These are phyloP conservation scores for Pomacea canaliculata DNA, from an alignment of 2,888 invertebrate species.

Conservation along the genomic window DNA sequence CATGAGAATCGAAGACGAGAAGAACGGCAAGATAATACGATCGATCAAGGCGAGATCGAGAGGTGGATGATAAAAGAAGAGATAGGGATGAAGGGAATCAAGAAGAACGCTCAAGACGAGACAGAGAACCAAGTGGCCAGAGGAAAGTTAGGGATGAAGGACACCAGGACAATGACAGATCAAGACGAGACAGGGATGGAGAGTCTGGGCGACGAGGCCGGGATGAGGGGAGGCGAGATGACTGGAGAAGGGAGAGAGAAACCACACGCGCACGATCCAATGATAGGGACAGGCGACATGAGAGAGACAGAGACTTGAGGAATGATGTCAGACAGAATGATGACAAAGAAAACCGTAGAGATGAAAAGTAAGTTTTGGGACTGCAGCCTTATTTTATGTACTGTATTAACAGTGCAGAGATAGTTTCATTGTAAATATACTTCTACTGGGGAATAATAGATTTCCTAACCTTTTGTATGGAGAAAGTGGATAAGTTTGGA, in stretches of 20 bases:
- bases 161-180: slow-evolving; percentile 9
- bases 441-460: too few relatives aligned
- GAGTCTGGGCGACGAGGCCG: slow-evolving; percentile 15
- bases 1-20: slow-evolving; percentile 12
- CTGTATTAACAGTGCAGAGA: too few relatives aligned
- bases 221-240: slow-evolving; percentile 14
- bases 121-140: slow-evolving; percentile 5
- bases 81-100: neutral
- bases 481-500: too few relatives aligned
- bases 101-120: neutral
- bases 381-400: neutral
- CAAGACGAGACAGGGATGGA: slow-evolving; percentile 18
- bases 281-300: slow-evolving; percentile 17
- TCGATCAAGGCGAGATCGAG: slow-evolving; percentile 11
- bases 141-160: slow-evolving; percentile 11
- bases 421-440: too few relatives aligned
- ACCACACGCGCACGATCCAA: neutral
- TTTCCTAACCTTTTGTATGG: too few relatives aligned
- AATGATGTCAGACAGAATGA: slow-evolving; percentile 14
- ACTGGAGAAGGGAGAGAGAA: slow-evolving; percentile 17
- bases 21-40: slow-evolving; percentile 8
- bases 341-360: slow-evolving; percentile 17
- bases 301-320: slow-evolving; percentile 15
- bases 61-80: neutral
- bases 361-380: slow-evolving; percentile 9